Evolutionary conservation across 2,888 invertebrate species (phyloP), one percentile per base, ranked within the genome.

Genomic region (Nephrotoma guestfalica): DNA sequence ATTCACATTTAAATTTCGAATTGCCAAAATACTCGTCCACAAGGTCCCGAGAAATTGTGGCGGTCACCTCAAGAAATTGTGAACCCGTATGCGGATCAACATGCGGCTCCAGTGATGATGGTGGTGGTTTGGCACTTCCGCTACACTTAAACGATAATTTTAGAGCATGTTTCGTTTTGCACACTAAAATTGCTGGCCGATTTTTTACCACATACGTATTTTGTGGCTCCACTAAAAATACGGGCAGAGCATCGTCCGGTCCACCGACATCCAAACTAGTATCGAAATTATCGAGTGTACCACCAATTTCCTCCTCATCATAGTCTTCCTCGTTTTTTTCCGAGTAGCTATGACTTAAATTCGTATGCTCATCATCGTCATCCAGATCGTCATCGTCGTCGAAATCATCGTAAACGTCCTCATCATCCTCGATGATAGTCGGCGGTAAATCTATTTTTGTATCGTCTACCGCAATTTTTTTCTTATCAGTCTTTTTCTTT

Each of bases 1-100:
- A 99, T 88, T 97, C 96, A 91, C 99, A 99, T 90, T 96, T 97
- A 91, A 96, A 97, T 89, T 96, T 95, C 86, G 96, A 97, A 89
- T 95, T 94, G 18, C 97, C 97, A 90, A 97, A 97, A 92, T 96
- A 98, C 90, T 98, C 98, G 89, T 98, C 98, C 87, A 99, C 97
- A 89, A 96, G 95, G 90, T 97, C 96, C 88, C 97, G 93, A 86
- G 96, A 96, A 88, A 98, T 95, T 90, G 97, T 96, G 88, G 96
- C 94, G 88, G 96, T 96, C 47, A 95, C 96, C 90, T 97, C 97
- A 89, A 97, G 95, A 89, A 97, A 95, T 87, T 97, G 93, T 83
- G 97, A 96, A 71, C 97, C 97, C 6, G 95, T 96, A 91, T 97
- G 97, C 30, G 97, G 97, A 91, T 98, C 97, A 86, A 97, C 97